A percentile compares a stretch with the other conserved stretches of the same genome.
Conservation (phyloP, 2,797 vertebrate species). For the Girardinus metallicus region DNA sequence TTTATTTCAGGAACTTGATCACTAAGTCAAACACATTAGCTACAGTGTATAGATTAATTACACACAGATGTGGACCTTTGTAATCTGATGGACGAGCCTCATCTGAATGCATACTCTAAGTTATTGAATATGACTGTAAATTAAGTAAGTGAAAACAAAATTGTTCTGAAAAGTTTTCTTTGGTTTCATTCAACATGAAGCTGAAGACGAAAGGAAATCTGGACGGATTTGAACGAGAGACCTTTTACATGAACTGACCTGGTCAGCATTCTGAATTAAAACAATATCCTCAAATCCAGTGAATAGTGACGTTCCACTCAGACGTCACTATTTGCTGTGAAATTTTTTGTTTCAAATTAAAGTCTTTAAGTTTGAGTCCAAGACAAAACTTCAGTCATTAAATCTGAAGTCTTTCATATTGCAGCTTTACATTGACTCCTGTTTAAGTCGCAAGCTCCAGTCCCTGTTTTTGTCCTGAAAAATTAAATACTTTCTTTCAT, state of each 20-base stretch:
- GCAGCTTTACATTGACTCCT: neutral
- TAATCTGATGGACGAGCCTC: too few relatives aligned
- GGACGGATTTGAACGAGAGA: neutral
- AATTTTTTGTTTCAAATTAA: neutral
- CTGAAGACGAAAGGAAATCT: neutral
- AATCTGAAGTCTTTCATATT: neutral
- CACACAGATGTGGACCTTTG: too few relatives aligned
- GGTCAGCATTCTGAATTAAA: neutral
- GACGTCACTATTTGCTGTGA: neutral
- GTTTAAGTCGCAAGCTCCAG: neutral
- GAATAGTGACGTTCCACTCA: neutral
- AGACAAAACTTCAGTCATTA: neutral
- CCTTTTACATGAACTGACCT: neutral
- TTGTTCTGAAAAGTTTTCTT: neutral
- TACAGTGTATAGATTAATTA: too few relatives aligned
- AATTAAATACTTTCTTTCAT: neutral
- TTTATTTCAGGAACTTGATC: too few relatives aligned
- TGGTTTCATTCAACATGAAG: neutral
- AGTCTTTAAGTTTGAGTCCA: neutral
- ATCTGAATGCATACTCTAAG: too few relatives aligned
- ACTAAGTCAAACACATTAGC: too few relatives aligned
- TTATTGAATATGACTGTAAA: neutral
- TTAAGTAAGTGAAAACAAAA: neutral
- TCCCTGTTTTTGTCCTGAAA: neutral
- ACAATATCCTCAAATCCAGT: neutral